Evolutionary conservation across 2,888 invertebrate species (phyloP).

Genomic region (Aphrophora alni): DNA sequence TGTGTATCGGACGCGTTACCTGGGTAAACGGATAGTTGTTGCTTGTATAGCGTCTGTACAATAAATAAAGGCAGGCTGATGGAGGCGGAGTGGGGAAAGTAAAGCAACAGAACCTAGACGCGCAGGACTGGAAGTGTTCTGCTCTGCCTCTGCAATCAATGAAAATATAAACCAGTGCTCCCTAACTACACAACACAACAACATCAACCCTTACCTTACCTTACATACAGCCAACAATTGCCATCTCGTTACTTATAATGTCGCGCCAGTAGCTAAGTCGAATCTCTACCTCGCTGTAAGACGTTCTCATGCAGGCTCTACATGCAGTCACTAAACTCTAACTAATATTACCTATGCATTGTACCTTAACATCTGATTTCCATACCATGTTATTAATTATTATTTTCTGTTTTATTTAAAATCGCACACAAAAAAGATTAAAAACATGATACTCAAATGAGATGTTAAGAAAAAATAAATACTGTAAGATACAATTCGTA

Average conservation of each 20-base stretch:
- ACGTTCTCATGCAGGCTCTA: too few relatives aligned
- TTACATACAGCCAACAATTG: neutral
- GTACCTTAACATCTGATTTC: too few relatives aligned
- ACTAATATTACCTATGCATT: too few relatives aligned
- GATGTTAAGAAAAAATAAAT: too few relatives aligned
- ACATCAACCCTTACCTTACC: neutral
- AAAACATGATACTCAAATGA: too few relatives aligned
- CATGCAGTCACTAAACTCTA: too few relatives aligned
- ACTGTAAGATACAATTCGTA: too few relatives aligned
- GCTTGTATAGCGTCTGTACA: conserved; percentile 49
- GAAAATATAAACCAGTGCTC: conserved; percentile 49
- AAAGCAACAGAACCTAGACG: conserved; percentile 31
- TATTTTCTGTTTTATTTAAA: too few relatives aligned
- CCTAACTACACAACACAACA: conserved; percentile 39
- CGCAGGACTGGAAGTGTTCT: conserved; percentile 39
- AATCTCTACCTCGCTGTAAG: too few relatives aligned
- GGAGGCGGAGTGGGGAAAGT: conserved; percentile 31
- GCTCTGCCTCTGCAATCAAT: conserved; percentile 47
- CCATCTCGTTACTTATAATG: neutral
- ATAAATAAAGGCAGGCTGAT: conserved; percentile 49
- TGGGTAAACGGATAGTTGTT: conserved; percentile 30
- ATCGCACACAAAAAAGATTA: too few relatives aligned
- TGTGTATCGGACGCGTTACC: neutral
- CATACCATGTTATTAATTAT: too few relatives aligned
- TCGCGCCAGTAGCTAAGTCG: neutral